Conservation (phyloP, 1,140 invertebrate species). For the Zaprionus nigranus region DNA sequence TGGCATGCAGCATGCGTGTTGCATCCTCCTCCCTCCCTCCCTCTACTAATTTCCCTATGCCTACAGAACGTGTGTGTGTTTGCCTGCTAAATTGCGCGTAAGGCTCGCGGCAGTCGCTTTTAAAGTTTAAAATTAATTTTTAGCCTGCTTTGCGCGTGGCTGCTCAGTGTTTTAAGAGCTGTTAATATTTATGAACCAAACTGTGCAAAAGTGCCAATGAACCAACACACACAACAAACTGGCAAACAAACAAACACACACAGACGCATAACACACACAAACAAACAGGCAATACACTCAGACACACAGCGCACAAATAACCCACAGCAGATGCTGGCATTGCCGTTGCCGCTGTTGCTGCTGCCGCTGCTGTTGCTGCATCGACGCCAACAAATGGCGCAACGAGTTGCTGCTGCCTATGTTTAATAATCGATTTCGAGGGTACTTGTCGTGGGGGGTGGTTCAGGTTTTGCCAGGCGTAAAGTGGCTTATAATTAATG, state of each 20-base stretch:
- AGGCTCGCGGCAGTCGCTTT: constrained; percentile 61
- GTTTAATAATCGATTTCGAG: constrained; percentile 60
- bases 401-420: constrained; percentile 54
- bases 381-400: constrained; percentile 31
- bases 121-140: constrained; percentile 78
- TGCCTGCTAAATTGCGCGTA: constrained; percentile 59
- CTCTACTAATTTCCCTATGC: background rate
- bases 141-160: constrained; percentile 25
- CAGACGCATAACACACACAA: constrained; percentile 11
- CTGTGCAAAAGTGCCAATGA: constrained; percentile 60
- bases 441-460: constrained; percentile 7
- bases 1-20: constrained; percentile 19
- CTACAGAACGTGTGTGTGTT: constrained; percentile 8
- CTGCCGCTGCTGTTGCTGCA: background rate
- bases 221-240: constrained; percentile 55
- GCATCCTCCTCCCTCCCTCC: background rate
- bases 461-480: constrained; percentile 31
- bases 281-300: constrained; percentile 2
- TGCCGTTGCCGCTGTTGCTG: background rate
- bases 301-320: background rate
- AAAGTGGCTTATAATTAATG: constrained; percentile 64
- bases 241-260: constrained; percentile 16
- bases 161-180: constrained; percentile 67
- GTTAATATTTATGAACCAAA: constrained; percentile 77
- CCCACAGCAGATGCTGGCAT: constrained; percentile 32